Conservation (phyloP, 2,797 vertebrate genomes). For the Brotula barbata region DNA sequence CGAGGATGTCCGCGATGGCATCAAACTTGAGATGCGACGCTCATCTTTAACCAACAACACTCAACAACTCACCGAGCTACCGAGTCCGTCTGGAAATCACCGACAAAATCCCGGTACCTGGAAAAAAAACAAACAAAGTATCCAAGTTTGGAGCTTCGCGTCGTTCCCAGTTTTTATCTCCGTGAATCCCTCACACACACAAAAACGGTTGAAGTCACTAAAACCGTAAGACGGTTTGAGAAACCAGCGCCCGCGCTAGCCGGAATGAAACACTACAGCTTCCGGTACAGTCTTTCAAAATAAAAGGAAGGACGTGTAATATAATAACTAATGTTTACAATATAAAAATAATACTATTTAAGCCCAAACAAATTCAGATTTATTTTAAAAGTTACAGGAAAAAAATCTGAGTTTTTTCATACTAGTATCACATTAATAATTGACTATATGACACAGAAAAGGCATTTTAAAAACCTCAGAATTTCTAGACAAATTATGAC, state of each 20-base stretch:
- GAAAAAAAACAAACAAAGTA: background rate
- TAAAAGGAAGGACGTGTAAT: constrained; percentile 36
- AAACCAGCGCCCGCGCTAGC: constrained; percentile 21
- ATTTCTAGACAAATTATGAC: too few relatives aligned
- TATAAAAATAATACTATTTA: too few relatives aligned
- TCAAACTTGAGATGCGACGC: constrained; percentile 64
- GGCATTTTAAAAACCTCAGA: too few relatives aligned
- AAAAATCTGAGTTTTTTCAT: too few relatives aligned
- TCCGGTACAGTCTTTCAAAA: constrained; percentile 41
- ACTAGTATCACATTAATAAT: too few relatives aligned
- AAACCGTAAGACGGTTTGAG: constrained; percentile 71
- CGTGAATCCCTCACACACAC: constrained; percentile 50
- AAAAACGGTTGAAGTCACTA: constrained; percentile 48
- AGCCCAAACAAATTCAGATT: too few relatives aligned
- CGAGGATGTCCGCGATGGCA: constrained; percentile 69
- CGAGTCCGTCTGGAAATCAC: constrained; percentile 21
- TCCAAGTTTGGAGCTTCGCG: background rate
- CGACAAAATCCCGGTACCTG: background rate
- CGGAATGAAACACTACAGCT: background rate
- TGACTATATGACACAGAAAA: too few relatives aligned
- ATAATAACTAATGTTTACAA: too few relatives aligned
- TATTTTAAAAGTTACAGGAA: too few relatives aligned
- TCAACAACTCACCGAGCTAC: constrained; percentile 69
- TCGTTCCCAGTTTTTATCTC: constrained; percentile 2
- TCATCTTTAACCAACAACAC: constrained; percentile 62